Base-by-base conservation (phyloP, 2,888 invertebrate species). In the Tetragnatha montana region DNA sequence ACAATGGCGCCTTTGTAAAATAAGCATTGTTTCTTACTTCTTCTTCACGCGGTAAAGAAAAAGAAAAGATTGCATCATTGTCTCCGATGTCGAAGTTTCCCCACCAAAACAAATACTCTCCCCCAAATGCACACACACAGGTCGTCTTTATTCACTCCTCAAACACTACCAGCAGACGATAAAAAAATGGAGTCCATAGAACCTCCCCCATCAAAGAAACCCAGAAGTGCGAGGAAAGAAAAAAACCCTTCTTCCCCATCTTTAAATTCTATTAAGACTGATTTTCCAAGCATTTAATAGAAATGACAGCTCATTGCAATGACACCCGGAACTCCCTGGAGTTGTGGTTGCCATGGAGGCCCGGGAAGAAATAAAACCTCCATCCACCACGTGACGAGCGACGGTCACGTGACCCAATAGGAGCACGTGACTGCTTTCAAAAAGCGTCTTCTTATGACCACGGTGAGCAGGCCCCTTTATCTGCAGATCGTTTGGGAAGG, bases 361-460 rank as follows among this genome's bases (percentile, higher is more conserved):
- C 10, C 19, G n/a, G 51, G 17, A 82, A 82, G 60, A 60, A 60
- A 82, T 73, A 73, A 73, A 50, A 71, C 73, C 22, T 12, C 50
- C 60, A 50, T n/a, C n/a, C 35, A 69, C 50, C 73, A 51, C 82
- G 73, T 22, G 51, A 60, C 73, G 73, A 50, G 17, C 50, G 71
- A 71, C 51, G n/a, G 80, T 69, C 81, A 81, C 73, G 74, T 82
- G 82, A 82, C 82, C 73, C 74, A 82, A 82, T 51, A 60, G 17
- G 82, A 68, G 73, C 82, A 82, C 82, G 82, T 82, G 82, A 82
- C 82, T 50, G 82, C 73, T 74, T 82, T 82, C 51, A 74, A 78
- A 78, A 21, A 60, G 21, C 21, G 12, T 10, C 60, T 21, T 78
- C 60, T 22, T 22, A 78, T 78, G 78, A 78, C 60, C 78, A 49